Percentiles rank a stretch among this genome's conserved stretches.
Evolutionary conservation across 2,888 invertebrate genomes (phyloP).

Genomic region (Rambutsinella grinnellia): DNA sequence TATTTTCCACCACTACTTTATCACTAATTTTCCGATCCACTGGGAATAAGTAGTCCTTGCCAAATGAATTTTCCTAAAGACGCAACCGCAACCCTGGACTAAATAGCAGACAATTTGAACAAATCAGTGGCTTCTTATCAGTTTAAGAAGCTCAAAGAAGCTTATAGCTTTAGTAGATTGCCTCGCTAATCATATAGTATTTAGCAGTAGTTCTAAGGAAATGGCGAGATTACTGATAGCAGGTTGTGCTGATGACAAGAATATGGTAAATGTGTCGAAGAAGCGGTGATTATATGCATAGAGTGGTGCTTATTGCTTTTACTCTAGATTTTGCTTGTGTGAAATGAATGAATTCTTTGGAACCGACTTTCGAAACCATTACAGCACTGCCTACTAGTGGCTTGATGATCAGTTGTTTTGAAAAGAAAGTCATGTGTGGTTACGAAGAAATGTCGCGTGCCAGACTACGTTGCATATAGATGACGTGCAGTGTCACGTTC

Average conservation of each 20-base stretch:
- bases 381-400: slow-evolving; percentile 37
- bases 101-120: no score
- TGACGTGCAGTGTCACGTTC: slow-evolving; percentile 36
- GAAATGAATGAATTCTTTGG: slow-evolving; percentile 6
- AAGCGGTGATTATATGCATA: no score
- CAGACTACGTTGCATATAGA: slow-evolving; percentile 23
- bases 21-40: slow-evolving; percentile 55
- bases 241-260: no score
- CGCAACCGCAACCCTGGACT: background rate
- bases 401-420: slow-evolving; percentile 2
- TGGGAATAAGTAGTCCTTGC: slow-evolving; percentile 45
- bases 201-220: no score
- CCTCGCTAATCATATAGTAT: no score
- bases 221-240: no score
- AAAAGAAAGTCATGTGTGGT: background rate
- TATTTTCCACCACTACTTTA: slow-evolving; percentile 37
- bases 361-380: background rate
- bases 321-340: no score
- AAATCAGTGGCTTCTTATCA: no score
- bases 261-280: no score
- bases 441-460: slow-evolving; percentile 16
- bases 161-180: no score
- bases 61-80: slow-evolving; percentile 31
- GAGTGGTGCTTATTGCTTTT: no score
- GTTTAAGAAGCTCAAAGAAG: no score